Percentiles rank a stretch among this genome's conserved stretches.
phyloP scores from a whole-genome alignment of 2,888 invertebrate genomes.

The Crocallis elinguaria region DNA sequence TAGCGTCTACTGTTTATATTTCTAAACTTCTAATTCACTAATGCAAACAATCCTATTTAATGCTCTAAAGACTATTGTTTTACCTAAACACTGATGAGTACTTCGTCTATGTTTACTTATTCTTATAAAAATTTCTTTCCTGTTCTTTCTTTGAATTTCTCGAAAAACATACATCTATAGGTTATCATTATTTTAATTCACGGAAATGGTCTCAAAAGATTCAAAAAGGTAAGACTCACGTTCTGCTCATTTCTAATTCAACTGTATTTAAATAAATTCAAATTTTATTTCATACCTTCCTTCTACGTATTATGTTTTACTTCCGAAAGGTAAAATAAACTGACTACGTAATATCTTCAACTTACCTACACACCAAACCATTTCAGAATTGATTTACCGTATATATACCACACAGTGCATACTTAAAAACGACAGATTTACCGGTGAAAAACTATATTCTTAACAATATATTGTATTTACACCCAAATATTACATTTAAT shows the following conservation, averaged over 20 bases:
- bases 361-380: not conserved
- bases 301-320: slow-evolving; percentile 1
- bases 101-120: no score
- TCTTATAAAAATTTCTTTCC: slow-evolving; percentile 1
- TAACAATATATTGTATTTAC: no score
- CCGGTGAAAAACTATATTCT: no score
- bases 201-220: slow-evolving; percentile 9
- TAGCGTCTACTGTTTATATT: slow-evolving; percentile 8
- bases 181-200: not conserved
- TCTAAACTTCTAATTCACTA: slow-evolving; percentile 19
- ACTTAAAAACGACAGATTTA: no score
- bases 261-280: slow-evolving; percentile 14
- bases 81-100: slow-evolving; percentile 6
- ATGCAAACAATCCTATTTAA: slow-evolving; percentile 6
- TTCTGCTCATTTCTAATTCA: slow-evolving; percentile 15
- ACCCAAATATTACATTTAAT: no score
- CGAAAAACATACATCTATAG: not conserved
- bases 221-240: slow-evolving; percentile 12
- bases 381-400: no score
- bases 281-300: slow-evolving; percentile 10
- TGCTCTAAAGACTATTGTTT: not conserved
- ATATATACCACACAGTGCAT: no score
- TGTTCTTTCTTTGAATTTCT: slow-evolving; percentile 6
- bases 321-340: not conserved
- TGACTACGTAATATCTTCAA: not conserved